Evolutionary conservation across 1,140 invertebrate species (phyloP).

Genomic region (Diorhabda sublineata): DNA sequence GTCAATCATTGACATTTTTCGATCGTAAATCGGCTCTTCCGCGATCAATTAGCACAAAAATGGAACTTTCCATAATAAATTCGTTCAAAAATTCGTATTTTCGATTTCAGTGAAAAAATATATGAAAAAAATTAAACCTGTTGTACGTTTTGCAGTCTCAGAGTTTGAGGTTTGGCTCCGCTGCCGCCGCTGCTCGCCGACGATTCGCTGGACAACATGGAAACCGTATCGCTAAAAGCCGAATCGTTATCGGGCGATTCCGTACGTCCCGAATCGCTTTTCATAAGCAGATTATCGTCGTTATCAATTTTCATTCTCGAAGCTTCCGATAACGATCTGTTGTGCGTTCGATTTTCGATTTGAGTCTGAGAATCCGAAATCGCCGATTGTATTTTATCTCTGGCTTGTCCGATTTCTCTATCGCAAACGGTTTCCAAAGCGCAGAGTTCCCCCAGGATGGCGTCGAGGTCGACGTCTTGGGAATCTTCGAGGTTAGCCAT

Average conservation of each 20-base stretch:
- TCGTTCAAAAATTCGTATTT: no score
- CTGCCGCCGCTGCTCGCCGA: constrained; percentile 79
- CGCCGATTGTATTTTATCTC: constrained; percentile 49
- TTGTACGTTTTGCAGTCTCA: constrained; percentile 35
- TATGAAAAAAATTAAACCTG: constrained; percentile 29
- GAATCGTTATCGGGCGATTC: constrained; percentile 96
- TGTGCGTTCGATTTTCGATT: constrained; percentile 49
- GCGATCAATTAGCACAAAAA: no score
- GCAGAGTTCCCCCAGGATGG: constrained; percentile 90
- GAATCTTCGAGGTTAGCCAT: constrained; percentile 92
- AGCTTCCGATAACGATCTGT: constrained; percentile 51
- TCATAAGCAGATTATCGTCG: constrained; percentile 36
- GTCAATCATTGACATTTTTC: no score
- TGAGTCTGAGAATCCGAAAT: constrained; percentile 41
- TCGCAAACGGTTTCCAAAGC: constrained; percentile 81
- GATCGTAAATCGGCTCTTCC: no score
- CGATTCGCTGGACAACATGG: constrained; percentile 84
- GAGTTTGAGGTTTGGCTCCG: constrained; percentile 53
- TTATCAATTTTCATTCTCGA: constrained; percentile 46
- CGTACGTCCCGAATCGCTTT: constrained; percentile 56
- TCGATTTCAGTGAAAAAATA: no score
- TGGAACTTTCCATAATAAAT: no score
- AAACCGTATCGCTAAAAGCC: constrained; percentile 94
- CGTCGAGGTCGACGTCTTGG: constrained; percentile 92
- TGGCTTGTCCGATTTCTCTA: constrained; percentile 53